Conservation (phyloP, 2,888 invertebrate genomes). For the Zele albiditarsus region DNA sequence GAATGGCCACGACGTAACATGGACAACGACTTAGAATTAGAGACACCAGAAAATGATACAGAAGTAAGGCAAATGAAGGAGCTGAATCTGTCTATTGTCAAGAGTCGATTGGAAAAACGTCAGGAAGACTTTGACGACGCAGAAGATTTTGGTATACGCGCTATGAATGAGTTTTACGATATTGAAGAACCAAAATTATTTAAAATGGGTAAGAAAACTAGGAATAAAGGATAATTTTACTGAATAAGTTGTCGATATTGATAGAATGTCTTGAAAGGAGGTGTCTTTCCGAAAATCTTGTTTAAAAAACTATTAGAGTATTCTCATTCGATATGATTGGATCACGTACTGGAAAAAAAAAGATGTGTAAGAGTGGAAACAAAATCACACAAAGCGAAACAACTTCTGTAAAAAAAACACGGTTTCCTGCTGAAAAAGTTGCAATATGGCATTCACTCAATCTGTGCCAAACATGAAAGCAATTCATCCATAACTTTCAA, state of each 20-base stretch:
- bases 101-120: not conserved
- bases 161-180: slow-evolving; percentile 79
- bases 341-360: too few species aligned
- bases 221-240: not conserved
- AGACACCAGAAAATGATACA: not conserved
- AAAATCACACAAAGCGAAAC: too few species aligned
- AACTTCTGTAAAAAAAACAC: too few species aligned
- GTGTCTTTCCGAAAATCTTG: too few species aligned
- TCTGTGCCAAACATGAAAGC: too few species aligned
- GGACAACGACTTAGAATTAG: not conserved
- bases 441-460: too few species aligned
- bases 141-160: slow-evolving; percentile 79
- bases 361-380: too few species aligned
- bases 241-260: not conserved
- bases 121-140: slow-evolving; percentile 77
- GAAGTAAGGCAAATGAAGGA: not conserved
- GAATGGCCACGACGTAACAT: not conserved
- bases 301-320: too few species aligned
- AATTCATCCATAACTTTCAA: too few species aligned
- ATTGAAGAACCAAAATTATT: slow-evolving; percentile 77
- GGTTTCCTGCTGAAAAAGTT: too few species aligned
- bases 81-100: not conserved
- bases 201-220: slow-evolving; percentile 71
- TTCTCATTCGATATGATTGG: too few species aligned
- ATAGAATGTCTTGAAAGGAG: too few species aligned